These are phyloP conservation scores for Hyposoter didymator DNA, from an alignment of 2,888 invertebrate genomes.

Conservation along the genomic window DNA sequence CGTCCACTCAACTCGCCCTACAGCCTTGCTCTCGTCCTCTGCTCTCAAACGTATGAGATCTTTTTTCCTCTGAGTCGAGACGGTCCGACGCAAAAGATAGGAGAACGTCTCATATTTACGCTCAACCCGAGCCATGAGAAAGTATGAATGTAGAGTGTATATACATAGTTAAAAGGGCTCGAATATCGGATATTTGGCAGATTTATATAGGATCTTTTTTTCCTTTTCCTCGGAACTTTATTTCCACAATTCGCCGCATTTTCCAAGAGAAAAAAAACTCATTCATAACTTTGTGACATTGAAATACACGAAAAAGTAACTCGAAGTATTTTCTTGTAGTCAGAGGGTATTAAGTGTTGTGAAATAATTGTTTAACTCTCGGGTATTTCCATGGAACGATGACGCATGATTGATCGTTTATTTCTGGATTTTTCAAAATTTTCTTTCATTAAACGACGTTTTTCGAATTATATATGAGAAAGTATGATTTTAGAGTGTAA, in stretches of 20 bases:
- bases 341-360: too few species aligned
- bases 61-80: slow-evolving; percentile 35
- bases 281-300: too few species aligned
- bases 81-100: slow-evolving; percentile 26
- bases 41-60: slow-evolving; percentile 40
- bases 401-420: too few species aligned
- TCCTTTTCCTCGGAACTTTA: neutral
- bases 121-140: slow-evolving; percentile 4
- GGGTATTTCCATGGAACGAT: too few species aligned
- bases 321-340: too few species aligned
- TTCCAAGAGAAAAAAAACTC: too few species aligned
- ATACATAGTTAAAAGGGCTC: slow-evolving; percentile 10
- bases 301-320: too few species aligned
- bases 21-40: slow-evolving; percentile 44
- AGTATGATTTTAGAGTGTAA: slow-evolving; percentile 32
- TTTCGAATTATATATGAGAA: too few species aligned
- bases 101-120: slow-evolving; percentile 37
- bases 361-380: too few species aligned
- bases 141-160: slow-evolving; percentile 32
- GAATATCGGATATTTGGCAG: slow-evolving; percentile 24
- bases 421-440: too few species aligned
- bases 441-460: too few species aligned
- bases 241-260: too few species aligned
- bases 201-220: slow-evolving; percentile 26
- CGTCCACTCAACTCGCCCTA: slow-evolving; percentile 61